phyloP scores from a whole-genome alignment of 2,888 invertebrate species.

The Sminthurides aquaticus region DNA sequence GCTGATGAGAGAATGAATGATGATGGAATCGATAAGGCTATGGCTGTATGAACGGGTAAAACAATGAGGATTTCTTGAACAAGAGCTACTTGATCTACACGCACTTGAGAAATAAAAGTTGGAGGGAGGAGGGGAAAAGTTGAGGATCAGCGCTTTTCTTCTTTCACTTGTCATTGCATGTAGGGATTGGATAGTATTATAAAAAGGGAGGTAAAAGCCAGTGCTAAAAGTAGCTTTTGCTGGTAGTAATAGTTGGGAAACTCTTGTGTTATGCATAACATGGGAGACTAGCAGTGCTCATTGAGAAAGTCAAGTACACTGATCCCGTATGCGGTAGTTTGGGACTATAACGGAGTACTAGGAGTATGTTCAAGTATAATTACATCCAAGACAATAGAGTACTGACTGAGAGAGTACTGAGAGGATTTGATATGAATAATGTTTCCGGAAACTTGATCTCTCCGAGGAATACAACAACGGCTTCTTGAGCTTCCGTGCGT shows the following conservation, averaged over 20 bases:
- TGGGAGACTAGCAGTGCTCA: too few relatives aligned
- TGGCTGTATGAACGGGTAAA: neutral
- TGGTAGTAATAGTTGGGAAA: too few relatives aligned
- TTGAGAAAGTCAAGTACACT: neutral
- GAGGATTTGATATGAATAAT: neutral
- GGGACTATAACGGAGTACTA: neutral
- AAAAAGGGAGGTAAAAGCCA: too few relatives aligned
- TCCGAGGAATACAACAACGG: neutral
- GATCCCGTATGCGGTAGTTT: neutral
- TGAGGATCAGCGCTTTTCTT: neutral
- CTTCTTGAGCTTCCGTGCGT: neutral
- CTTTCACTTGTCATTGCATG: neutral
- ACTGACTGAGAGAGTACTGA: too few relatives aligned
- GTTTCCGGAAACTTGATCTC: neutral
- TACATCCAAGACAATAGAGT: neutral
- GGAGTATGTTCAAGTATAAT: neutral
- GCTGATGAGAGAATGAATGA: too few relatives aligned
- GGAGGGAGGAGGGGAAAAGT: neutral
- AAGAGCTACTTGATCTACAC: neutral
- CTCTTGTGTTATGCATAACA: too few relatives aligned
- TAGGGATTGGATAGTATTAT: too few relatives aligned
- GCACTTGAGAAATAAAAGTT: neutral
- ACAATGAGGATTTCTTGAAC: neutral
- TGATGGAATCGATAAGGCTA: neutral
- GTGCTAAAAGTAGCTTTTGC: too few relatives aligned